Percentiles rank a stretch among this genome's conserved stretches.
Conservation (phyloP, 2,888 invertebrate genomes). For the Callyntrura sp. region DNA sequence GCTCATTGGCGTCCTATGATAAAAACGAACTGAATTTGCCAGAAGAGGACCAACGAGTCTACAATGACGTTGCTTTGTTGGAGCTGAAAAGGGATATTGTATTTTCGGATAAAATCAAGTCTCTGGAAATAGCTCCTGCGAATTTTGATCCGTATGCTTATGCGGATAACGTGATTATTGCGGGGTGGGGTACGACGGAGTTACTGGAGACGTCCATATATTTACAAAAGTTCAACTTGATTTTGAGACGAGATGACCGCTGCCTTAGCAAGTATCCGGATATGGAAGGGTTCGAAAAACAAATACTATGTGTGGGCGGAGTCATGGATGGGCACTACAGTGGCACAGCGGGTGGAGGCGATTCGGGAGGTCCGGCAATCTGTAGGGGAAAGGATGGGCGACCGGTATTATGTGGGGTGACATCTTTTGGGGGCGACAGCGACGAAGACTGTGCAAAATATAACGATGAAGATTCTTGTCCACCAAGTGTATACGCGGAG, state of each 20-base stretch:
- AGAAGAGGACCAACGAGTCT: background rate
- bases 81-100: conserved; percentile 41
- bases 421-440: conserved; percentile 46
- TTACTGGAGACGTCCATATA: background rate
- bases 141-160: conserved; percentile 26
- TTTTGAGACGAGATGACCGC: background rate
- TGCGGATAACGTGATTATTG: conserved; percentile 9
- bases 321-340: background rate
- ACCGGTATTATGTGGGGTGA: conserved; percentile 52
- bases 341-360: background rate
- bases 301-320: background rate
- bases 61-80: conserved; percentile 64
- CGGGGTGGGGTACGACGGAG: conserved; percentile 63
- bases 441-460: conserved; percentile 2
- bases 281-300: background rate
- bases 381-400: conserved; percentile 28
- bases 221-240: conserved; percentile 30
- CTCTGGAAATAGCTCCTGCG: conserved; percentile 56
- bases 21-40: background rate
- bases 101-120: conserved; percentile 44
- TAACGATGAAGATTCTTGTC: conserved; percentile 3
- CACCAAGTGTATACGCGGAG: conserved; percentile 40
- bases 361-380: conserved; percentile 55
- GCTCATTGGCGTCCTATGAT: background rate
- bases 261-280: background rate